Conservation (phyloP, 1,140 invertebrate genomes). For the Plodia interpunctella region DNA sequence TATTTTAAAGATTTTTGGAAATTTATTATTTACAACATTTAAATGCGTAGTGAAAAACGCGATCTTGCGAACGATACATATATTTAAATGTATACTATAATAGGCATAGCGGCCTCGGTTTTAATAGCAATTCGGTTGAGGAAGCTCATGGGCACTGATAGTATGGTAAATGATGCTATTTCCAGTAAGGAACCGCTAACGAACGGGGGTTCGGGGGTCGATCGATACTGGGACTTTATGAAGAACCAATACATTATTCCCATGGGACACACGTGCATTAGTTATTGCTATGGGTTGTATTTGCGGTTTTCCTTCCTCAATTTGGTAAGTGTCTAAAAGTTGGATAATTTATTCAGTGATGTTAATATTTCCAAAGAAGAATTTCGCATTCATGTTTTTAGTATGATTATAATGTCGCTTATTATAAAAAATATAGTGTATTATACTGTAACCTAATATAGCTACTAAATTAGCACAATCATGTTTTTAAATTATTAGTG, state of each 20-base stretch:
- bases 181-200: constrained; percentile 15
- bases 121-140: constrained; percentile 24
- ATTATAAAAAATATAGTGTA: too few relatives aligned
- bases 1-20: constrained; percentile 14
- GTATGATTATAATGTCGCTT: too few relatives aligned
- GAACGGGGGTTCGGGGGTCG: constrained; percentile 27
- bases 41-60: constrained; percentile 13
- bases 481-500: too few relatives aligned
- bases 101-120: constrained; percentile 20
- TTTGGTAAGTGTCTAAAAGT: constrained; percentile 30
- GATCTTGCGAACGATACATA: constrained; percentile 17
- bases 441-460: too few relatives aligned
- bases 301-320: constrained; percentile 40
- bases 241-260: constrained; percentile 37
- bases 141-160: constrained; percentile 18
- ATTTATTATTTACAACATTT: constrained; percentile 11
- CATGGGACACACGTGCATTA: constrained; percentile 33
- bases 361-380: too few relatives aligned
- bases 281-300: constrained; percentile 38
- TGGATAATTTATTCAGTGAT: too few relatives aligned
- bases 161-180: constrained; percentile 4
- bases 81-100: constrained; percentile 27
- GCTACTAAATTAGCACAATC: too few relatives aligned
- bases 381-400: too few relatives aligned
- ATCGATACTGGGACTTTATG: constrained; percentile 32